Evolutionary conservation across 2,113 vertebrate genomes (phyloP), one percentile per base, ranked within the genome.

Genomic region (Leucoraja erinaceus): DNA sequence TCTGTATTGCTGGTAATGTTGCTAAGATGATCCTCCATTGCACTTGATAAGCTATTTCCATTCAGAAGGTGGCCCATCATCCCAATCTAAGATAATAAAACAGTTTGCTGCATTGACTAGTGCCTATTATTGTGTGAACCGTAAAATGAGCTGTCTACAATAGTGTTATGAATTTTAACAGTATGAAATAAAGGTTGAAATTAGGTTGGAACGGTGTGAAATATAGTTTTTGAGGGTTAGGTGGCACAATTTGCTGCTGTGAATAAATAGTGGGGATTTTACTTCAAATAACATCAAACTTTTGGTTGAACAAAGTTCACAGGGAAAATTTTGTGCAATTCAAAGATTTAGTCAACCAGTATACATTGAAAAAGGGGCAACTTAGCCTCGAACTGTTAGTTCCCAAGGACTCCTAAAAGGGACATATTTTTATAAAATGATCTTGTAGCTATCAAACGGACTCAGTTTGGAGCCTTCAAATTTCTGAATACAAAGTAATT

Each of bases 41-140:
- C 7, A 33, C 66, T 70, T 90, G n/a, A 38, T 38, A 59, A 84
- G 56, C 12, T 90, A 31, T 70, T 38, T 90, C 81, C 59, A 90
- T 68, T 81, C 59, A 61, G 81, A 28, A 84, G 81, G 22, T 84
- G 81, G 81, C 81, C 81, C 54, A n/a, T 61, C 54, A 83, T 83
- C 47, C 79, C 47, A 9, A 83, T 38, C 28, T 0, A 25, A 61
- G 81, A 59, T 11, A 90, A 90, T 68, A 66, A 66, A 68, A 90
- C 20, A 38, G 86, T 70, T 38, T 31, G 70, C 63, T 68, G 5
- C 11, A 22, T 59, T 84, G 81, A 84, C 81, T 84, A 25, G 56
- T 84, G 59, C 81, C 47, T 84, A 84, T n/a, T 84, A 59, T 84
- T 59, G 10, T 59, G 54, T 5, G 56, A 28, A 84, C 56, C 7